Base-by-base conservation (phyloP, 2,888 invertebrate genomes). In the Aphodius sticticus region DNA sequence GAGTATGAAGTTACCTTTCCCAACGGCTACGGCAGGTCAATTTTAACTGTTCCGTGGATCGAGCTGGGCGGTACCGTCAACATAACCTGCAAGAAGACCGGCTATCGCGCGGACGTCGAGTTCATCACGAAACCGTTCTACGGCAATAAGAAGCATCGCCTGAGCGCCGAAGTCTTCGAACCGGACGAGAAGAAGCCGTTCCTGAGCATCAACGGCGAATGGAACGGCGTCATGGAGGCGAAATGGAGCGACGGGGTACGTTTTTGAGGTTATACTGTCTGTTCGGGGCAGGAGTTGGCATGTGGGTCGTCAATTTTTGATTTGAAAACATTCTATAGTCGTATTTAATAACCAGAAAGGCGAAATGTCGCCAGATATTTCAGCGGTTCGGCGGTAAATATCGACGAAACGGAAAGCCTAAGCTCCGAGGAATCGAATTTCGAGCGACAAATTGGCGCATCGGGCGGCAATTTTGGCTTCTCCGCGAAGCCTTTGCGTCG, bases 41-140 rank as follows among this genome's bases (percentile, higher is more conserved):
- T 99, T 86, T 91, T 99, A 86, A 97, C 98, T 69, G 96, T 99
- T 78, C 99, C 99, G 1, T 99, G 99, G 99, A 96, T 99, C 86
- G 99, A 99, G 89, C 91, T 99, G 26, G 99, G 99, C 78, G 99
- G 99, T 14, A 94, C 95, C 1, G 96, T 97, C 0, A 93, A 93
- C 78, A 96, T 99, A 82, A 94, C 93, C 78, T 99, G 99, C 89
- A 94, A 94, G 7, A 97, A 99, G 89, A 98, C 98, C 0, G 99
- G 98, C 6, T 99, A 97, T 88, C 93, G 93, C 87, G 97, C 98
- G 15, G 95, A 94, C 86, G 92, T 99, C 12, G 99, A 99, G 89
- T 99, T 99, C 90, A 91, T 97, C 80, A 99, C 99, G 3, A 99
- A 99, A 90, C 99, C 99, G 0, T 99, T 99, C 90, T 99, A 99